phyloP scores from a whole-genome alignment of 1,140 invertebrate genomes.

The Drosophila ogumai region DNA sequence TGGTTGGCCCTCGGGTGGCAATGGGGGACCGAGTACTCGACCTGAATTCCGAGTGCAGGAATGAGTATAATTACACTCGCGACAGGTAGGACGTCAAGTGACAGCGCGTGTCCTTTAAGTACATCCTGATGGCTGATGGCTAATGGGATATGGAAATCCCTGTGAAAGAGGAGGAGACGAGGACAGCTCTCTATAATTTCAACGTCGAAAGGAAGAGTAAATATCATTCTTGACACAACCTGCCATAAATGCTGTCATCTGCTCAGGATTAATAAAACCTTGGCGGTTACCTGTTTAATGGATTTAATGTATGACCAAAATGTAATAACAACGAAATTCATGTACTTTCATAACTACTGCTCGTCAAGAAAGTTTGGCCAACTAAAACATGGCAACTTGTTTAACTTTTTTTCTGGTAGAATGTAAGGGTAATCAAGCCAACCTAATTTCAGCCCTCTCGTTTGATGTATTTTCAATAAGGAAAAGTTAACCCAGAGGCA shows the following conservation, averaged over 20 bases:
- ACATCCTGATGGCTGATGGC: constrained; percentile 51
- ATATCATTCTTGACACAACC: constrained; percentile 9
- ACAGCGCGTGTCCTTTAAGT: constrained; percentile 50
- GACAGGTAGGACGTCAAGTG: constrained; percentile 52
- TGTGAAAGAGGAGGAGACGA: not conserved
- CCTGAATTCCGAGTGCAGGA: constrained; percentile 14
- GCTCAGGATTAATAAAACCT: constrained; percentile 5
- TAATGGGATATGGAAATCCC: constrained; percentile 40
- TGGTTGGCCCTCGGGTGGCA: constrained; percentile 10
- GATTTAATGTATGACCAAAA: not conserved
- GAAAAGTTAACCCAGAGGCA: constrained; percentile 10
- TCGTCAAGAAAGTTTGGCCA: constrained; percentile 13
- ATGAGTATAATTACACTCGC: constrained; percentile 43
- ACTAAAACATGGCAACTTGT: constrained; percentile 12
- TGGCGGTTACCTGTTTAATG: not conserved
- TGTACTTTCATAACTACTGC: constrained; percentile 9
- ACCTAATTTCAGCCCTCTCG: constrained; percentile 1
- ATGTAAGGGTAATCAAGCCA: constrained; percentile 2
- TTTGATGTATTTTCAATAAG: constrained; percentile 23
- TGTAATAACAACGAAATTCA: constrained; percentile 3
- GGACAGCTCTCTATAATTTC: not conserved
- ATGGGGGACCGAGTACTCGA: constrained; percentile 9
- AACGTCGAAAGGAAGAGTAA: not conserved
- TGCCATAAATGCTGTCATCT: not conserved
- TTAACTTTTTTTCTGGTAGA: constrained; percentile 1